Evolutionary conservation across 2,797 vertebrate genomes (phyloP).

Genomic region (Enteromius fasciolatus): DNA sequence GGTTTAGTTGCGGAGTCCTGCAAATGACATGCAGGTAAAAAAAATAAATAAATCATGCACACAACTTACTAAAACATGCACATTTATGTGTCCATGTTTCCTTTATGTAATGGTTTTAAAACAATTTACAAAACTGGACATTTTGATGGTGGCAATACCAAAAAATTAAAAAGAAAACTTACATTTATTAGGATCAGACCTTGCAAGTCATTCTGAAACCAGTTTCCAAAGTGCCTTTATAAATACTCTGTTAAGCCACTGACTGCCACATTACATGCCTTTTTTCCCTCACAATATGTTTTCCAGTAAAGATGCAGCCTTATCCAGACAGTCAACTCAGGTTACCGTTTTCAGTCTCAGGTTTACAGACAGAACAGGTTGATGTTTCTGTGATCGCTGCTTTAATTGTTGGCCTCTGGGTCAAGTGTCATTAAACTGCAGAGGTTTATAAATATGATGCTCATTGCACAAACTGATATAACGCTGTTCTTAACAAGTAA

Average conservation of each 20-base stretch:
- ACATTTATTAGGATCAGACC: not conserved
- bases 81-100: no score
- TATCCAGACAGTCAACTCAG: not conserved
- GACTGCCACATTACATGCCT: not conserved
- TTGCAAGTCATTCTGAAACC: not conserved
- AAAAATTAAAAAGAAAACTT: not conserved
- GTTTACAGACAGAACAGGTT: not conserved
- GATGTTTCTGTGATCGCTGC: slow-evolving; percentile 1
- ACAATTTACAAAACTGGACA: no score
- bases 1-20: no score
- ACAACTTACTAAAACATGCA: no score
- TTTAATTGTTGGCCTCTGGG: not conserved
- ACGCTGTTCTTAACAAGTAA: not conserved
- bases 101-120: no score
- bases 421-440: slow-evolving; percentile 32
- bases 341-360: slow-evolving; percentile 19
- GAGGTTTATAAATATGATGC: slow-evolving; percentile 19
- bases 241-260: not conserved
- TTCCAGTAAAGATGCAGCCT: slow-evolving; percentile 30
- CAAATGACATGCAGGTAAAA: no score
- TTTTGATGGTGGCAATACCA: no score
- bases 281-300: not conserved
- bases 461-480: slow-evolving; percentile 3
- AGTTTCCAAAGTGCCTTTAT: not conserved
- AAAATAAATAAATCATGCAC: no score